These are phyloP conservation scores for Mionectes macconnelli DNA, from an alignment of 2,113 vertebrate species.

Conservation along the genomic window DNA sequence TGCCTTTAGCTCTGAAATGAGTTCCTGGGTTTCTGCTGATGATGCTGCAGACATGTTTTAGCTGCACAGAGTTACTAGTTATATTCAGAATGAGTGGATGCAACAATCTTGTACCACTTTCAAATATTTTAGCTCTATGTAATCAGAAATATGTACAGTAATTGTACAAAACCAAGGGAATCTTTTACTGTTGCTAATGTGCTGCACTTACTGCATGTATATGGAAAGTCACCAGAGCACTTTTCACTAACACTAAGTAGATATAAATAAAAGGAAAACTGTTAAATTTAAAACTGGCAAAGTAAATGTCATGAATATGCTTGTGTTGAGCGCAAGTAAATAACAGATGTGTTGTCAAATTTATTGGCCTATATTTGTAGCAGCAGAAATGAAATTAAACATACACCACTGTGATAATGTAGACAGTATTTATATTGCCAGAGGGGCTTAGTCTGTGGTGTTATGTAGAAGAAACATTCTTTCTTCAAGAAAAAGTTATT, in stretches of 20 bases:
- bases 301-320: conserved; percentile 62
- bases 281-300: conserved; percentile 55
- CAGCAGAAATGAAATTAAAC: conserved; percentile 53
- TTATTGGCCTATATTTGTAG: conserved; percentile 59
- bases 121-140: neutral
- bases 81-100: neutral
- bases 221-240: conserved; percentile 35
- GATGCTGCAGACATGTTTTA: neutral
- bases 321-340: conserved; percentile 59
- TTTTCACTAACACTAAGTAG: conserved; percentile 51
- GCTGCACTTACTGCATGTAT: neutral
- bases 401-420: neutral
- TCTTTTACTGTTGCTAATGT: conserved; percentile 16
- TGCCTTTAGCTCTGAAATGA: neutral
- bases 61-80: neutral
- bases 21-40: neutral
- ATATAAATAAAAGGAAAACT: conserved; percentile 65
- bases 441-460: conserved; percentile 18
- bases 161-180: neutral
- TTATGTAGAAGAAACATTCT: neutral
- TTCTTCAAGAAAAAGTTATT: neutral
- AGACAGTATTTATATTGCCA: conserved; percentile 34
- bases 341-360: conserved; percentile 68
- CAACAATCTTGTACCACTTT: neutral
- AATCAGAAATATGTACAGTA: neutral